These are phyloP conservation scores for Tetropium fuscum DNA, from an alignment of 2,888 invertebrate species.

Conservation along the genomic window DNA sequence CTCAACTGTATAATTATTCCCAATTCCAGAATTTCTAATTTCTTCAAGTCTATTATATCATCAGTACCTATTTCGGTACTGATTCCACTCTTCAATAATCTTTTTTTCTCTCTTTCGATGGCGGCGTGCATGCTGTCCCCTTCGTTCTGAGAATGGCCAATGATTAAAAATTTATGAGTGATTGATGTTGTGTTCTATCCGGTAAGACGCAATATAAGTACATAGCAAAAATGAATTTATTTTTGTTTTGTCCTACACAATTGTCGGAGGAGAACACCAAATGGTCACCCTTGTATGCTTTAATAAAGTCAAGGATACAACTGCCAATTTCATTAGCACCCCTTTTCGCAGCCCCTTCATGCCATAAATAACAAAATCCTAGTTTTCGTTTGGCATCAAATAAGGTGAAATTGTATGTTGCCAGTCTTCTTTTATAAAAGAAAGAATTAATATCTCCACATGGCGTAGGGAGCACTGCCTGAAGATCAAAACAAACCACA, in stretches of 20 bases:
- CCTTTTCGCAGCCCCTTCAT: background rate
- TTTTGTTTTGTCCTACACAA: background rate
- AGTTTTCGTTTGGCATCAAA: background rate
- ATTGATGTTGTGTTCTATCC: background rate
- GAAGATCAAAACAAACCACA: background rate
- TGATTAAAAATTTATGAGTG: background rate
- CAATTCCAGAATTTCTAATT: background rate
- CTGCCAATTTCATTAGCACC: background rate
- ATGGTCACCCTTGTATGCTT: background rate
- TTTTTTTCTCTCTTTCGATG: background rate
- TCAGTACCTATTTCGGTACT: background rate
- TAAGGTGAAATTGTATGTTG: background rate
- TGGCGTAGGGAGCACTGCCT: background rate
- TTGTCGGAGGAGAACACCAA: background rate
- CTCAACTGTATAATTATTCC: background rate
- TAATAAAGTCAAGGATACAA: background rate
- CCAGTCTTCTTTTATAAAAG: background rate
- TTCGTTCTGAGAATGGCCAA: background rate
- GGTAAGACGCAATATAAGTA: background rate
- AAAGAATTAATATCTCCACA: background rate
- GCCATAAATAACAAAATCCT: constrained; percentile 1
- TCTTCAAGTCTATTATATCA: background rate
- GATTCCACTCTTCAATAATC: background rate
- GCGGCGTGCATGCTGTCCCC: background rate
- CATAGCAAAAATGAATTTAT: background rate